These are phyloP conservation scores for Thysanoteuthis rhombus DNA, from an alignment of 2,888 invertebrate genomes.

Conservation along the genomic window DNA sequence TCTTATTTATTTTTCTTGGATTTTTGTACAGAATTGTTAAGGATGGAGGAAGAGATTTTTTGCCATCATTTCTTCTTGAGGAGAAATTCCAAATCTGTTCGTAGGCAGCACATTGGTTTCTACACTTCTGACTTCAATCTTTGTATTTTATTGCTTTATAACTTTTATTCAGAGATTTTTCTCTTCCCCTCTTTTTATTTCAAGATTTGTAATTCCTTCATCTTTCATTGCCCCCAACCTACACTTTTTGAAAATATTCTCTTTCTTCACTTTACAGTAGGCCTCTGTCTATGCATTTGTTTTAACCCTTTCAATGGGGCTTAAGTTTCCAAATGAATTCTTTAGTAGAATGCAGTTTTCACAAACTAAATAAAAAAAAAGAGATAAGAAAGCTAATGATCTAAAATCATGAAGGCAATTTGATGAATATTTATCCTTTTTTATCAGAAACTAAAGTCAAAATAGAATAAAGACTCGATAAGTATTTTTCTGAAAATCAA, in stretches of 20 bases:
- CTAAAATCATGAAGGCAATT: not conserved
- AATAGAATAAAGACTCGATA: not conserved
- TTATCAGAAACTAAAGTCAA: not conserved
- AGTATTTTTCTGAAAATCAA: not conserved
- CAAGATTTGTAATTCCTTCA: not conserved
- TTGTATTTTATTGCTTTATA: not conserved
- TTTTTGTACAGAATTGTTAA: not conserved
- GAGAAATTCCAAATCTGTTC: not conserved
- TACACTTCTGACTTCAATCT: not conserved
- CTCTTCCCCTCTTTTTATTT: not conserved
- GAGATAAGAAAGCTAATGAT: not conserved
- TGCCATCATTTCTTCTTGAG: not conserved
- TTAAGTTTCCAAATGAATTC: not conserved
- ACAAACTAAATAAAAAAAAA: not conserved
- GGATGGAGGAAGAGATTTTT: not conserved
- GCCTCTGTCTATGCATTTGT: not conserved
- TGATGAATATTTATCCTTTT: not conserved
- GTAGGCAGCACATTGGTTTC: not conserved
- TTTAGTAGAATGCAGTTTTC: not conserved
- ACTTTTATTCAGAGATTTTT: not conserved
- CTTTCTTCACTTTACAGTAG: not conserved
- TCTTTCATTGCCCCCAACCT: too few species aligned
- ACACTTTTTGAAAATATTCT: not conserved
- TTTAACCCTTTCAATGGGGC: too few species aligned
- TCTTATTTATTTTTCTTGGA: not conserved